A percentile compares a stretch with the other conserved stretches of the same genome.
These are phyloP conservation scores for Cichladusa arquata DNA, from an alignment of 2,113 vertebrate species.

Conservation along the genomic window DNA sequence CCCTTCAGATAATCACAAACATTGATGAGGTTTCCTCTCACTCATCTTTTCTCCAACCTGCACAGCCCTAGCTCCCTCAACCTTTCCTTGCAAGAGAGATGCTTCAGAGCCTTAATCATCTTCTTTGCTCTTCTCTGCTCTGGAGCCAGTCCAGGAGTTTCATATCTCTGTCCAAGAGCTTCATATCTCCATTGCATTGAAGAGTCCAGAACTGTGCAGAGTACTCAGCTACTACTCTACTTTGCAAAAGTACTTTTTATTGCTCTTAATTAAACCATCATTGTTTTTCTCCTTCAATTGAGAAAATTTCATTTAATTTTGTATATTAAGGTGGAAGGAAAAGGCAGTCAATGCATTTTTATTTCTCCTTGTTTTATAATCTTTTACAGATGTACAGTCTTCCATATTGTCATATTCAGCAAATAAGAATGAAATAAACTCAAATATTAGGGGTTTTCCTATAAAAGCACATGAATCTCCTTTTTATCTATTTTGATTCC, in stretches of 20 bases:
- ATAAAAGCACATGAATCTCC: neutral
- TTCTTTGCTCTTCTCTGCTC: neutral
- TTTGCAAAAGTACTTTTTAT: neutral
- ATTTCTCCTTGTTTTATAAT: neutral
- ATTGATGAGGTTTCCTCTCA: neutral
- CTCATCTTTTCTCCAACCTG: neutral
- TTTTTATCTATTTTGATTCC: neutral
- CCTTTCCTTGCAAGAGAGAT: neutral
- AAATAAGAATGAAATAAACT: neutral
- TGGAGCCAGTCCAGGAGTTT: neutral
- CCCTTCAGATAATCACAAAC: neutral
- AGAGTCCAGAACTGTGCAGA: neutral
- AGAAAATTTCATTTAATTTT: neutral
- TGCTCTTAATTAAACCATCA: neutral
- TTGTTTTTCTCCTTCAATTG: neutral
- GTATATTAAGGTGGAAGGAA: neutral
- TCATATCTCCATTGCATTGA: neutral
- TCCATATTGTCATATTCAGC: neutral
- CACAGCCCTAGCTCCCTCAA: neutral
- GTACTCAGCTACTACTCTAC: neutral
- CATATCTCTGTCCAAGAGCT: neutral
- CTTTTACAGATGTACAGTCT: neutral
- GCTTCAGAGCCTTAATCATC: neutral
- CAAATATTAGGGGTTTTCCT: neutral
- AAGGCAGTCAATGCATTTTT: neutral